Evolutionary conservation across 1,140 invertebrate genomes (phyloP), one percentile per base, ranked within the genome.

Genomic region (Apis florea): DNA sequence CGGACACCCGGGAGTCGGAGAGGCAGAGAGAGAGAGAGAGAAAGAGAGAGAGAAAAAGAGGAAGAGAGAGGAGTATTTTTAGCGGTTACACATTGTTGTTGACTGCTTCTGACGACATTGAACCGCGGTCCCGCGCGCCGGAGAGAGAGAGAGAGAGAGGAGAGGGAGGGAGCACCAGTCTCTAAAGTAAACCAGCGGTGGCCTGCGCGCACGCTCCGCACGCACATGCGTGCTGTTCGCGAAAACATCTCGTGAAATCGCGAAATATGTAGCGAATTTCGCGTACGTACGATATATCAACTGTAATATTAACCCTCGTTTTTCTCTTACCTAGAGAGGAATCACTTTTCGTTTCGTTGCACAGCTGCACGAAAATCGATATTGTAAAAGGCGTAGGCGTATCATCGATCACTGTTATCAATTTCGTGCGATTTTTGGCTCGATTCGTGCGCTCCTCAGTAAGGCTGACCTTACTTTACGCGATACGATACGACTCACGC

Each of bases 51-150:
- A 59, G 70, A 82, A 40, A 40, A 40, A 6, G 73, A 78, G 87
- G 87, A 92, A 89, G 87, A 86, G 86, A 89, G 89, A 82, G 86
- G 31, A 88, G 86, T 93, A 93, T 93, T 93, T 93, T 93, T 93
- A 93, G 92, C 92, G 92, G 90, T 93, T 93, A 93, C 91, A 90
- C 92, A 91, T 92, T 92, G 90, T 93, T 91, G 89, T 93, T 90
- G 89, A 89, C 89, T 88, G 86, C 87, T 90, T 87, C 89, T 89
- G 88, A 88, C 89, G 91, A 91, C 91, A 92, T 92, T 92, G 91
- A 92, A 92, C 86, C 87, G 89, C 86, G 77, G 59, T 40, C 61
- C 82, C 88, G 86, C 77, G 83, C 75, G 83, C 72, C 66, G 71
- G 63, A 84, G 11, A 70, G 54, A 47, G 15, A 4, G 31, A 40